Evolutionary conservation across 2,797 vertebrate species (phyloP), one percentile per base, ranked within the genome.

Genomic region (Gymnodraco acuticeps): DNA sequence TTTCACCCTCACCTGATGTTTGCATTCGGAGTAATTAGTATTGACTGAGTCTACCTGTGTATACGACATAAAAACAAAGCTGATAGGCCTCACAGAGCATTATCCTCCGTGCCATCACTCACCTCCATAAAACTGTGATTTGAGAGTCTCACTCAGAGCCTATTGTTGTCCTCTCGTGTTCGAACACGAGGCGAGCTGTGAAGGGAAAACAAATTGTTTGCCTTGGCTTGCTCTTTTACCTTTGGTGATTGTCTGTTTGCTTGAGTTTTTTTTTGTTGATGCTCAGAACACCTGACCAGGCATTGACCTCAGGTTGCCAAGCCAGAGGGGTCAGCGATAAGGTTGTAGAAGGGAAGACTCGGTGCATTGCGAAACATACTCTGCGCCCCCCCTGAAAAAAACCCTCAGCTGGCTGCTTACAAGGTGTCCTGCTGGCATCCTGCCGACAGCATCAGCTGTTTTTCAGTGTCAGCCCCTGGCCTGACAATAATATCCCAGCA

Each of bases 371-470:
- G 83, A 83, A 92, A 89, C 92, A 89, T 82, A 87, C 93, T 90
- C 84, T 38, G 71, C 78, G 80, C 73, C 77, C 77, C 77, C 67
- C n/a, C 23, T 41, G n/a, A 81, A 74, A 87, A 76, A 89, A 81
- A 64, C 88, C 87, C 92, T 89, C 92, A 92, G 95, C 95, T 95
- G 94, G 81, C 87, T 95, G 94, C 96, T 97, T 96, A 97, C 96
- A 98, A 97, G 97, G 92, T 95, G 94, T 95, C 96, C 96, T 92
- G 94, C 95, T 94, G 96, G 93, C 93, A 91, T 95, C 94, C 94
- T 94, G 96, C 96, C 93, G 95, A 97, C 96, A 95, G 87, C 95
- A 97, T 98, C 97, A 98, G 98, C 97, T 98, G 97, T 97, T 99
- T 97, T 95, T 96, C 96, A 93, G 95, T 96, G 94, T 96, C 89